Evolutionary conservation across 2,888 invertebrate genomes (phyloP).

Genomic region (Amphipyra tragopoginis): DNA sequence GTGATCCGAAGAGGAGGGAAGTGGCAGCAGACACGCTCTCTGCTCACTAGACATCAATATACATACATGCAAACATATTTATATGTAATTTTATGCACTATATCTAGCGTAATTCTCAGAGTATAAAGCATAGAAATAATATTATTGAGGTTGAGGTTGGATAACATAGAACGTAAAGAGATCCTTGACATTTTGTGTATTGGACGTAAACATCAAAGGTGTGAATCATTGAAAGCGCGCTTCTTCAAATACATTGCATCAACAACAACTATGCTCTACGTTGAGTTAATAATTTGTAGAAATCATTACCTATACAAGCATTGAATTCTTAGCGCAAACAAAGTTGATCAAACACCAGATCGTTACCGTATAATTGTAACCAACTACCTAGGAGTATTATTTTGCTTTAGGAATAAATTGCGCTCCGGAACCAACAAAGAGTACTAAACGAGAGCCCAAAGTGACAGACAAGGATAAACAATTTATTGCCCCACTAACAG

Average conservation of each 20-base stretch:
- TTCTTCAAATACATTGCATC: conserved; percentile 49
- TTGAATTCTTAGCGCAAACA: conserved; percentile 10
- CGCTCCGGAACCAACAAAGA: conserved; percentile 22
- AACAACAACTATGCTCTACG: conserved; percentile 23
- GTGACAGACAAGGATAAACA: conserved; percentile 67
- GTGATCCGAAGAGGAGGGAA: conserved; percentile 72
- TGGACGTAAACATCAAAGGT: conserved; percentile 49
- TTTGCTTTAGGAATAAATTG: conserved; percentile 30
- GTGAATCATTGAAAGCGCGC: conserved; percentile 52
- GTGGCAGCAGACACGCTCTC: conserved; percentile 70
- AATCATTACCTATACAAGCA: conserved; percentile 4
- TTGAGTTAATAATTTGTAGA: conserved; percentile 17
- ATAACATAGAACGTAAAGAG: conserved; percentile 41
- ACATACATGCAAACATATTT: neutral
- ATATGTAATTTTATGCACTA: conserved; percentile 16
- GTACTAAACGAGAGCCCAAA: conserved; percentile 46
- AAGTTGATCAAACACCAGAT: conserved; percentile 16
- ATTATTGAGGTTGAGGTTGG: conserved; percentile 46
- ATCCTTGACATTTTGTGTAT: conserved; percentile 55
- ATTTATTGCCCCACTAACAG: conserved; percentile 72
- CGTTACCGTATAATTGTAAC: conserved; percentile 18
- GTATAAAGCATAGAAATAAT: conserved; percentile 25
- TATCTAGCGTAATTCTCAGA: conserved; percentile 8
- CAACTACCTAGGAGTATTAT: conserved; percentile 17
- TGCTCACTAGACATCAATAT: conserved; percentile 53